Evolutionary conservation across 53 echinoderm and acorn worm genomes (phyloP).

Genomic region (Holothuria scabra): DNA sequence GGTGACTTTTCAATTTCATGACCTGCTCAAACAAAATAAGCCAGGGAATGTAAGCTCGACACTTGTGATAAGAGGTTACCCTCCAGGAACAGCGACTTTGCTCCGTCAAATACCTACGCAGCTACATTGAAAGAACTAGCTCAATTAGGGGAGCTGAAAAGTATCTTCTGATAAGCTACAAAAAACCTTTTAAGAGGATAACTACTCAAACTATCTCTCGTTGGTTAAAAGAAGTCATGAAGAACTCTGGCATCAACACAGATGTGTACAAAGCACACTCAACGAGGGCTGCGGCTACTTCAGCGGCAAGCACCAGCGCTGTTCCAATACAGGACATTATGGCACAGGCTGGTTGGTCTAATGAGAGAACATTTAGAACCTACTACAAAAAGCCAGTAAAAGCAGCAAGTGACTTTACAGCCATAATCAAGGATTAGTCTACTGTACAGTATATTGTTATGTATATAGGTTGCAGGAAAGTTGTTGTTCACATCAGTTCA

Average conservation of each 20-base stretch:
- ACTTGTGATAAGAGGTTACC: not conserved
- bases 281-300: slow-evolving; percentile 18
- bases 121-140: not conserved
- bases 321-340: not conserved
- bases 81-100: not conserved
- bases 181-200: not conserved
- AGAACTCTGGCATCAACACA: slow-evolving; percentile 38
- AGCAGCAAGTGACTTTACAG: no score
- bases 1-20: slow-evolving; percentile 5
- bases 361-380: slow-evolving; percentile 31
- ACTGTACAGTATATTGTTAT: no score
- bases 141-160: not conserved
- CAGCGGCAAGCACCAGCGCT: not conserved
- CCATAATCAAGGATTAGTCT: no score
- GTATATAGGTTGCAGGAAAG: no score
- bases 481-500: no score
- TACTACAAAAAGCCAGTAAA: slow-evolving; percentile 31
- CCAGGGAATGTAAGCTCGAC: slow-evolving; percentile 5
- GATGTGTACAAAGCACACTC: slow-evolving; percentile 47
- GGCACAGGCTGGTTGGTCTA: not conserved
- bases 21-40: slow-evolving; percentile 26
- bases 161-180: slow-evolving; percentile 23
- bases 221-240: slow-evolving; percentile 15
- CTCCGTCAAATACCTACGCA: slow-evolving; percentile 1
- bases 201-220: slow-evolving; percentile 8